A percentile compares a stretch with the other conserved stretches of the same genome.
Conservation (phyloP, 1,140 invertebrate genomes). For the Bombus breviceps region DNA sequence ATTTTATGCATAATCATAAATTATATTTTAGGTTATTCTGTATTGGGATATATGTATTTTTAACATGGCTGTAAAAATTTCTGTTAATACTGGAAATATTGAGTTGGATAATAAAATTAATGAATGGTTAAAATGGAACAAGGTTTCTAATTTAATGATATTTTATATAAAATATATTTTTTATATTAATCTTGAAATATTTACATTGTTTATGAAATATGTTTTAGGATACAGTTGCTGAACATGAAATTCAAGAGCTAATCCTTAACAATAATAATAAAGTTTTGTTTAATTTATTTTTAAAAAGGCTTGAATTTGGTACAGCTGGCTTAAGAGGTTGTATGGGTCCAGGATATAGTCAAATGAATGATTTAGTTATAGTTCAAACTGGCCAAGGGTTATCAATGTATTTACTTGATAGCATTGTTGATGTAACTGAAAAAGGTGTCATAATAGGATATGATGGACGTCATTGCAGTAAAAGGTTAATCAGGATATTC, state of each 20-base stretch:
- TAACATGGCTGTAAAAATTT: conserved; percentile 58
- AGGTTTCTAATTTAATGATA: conserved; percentile 76
- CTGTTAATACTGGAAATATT: conserved; percentile 73
- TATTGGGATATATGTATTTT: neutral
- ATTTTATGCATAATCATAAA: neutral
- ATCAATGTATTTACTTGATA: conserved; percentile 88
- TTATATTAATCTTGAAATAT: conserved; percentile 15
- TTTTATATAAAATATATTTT: conserved; percentile 13
- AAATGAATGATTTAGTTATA: conserved; percentile 99
- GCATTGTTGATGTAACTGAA: conserved; percentile 81
- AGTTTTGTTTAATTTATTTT: conserved; percentile 84
- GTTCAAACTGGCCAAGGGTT: conserved; percentile 98
- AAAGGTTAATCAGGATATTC: conserved; percentile 85
- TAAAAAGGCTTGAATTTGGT: conserved; percentile 91
- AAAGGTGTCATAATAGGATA: conserved; percentile 95
- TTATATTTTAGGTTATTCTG: conserved; percentile 10
- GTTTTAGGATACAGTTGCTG: conserved; percentile 81
- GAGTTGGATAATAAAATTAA: conserved; percentile 84
- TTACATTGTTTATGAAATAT: conserved; percentile 38
- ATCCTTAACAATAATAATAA: conserved; percentile 81
- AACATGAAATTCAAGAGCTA: conserved; percentile 83
- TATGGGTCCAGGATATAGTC: conserved; percentile 96
- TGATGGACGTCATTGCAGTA: conserved; percentile 97
- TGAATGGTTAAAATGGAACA: conserved; percentile 87
- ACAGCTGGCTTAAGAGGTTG: conserved; percentile 95